Percentiles rank a stretch among this genome's conserved stretches.
Evolutionary conservation across 2,113 vertebrate species (phyloP).

Genomic region (Lonchura striata): DNA sequence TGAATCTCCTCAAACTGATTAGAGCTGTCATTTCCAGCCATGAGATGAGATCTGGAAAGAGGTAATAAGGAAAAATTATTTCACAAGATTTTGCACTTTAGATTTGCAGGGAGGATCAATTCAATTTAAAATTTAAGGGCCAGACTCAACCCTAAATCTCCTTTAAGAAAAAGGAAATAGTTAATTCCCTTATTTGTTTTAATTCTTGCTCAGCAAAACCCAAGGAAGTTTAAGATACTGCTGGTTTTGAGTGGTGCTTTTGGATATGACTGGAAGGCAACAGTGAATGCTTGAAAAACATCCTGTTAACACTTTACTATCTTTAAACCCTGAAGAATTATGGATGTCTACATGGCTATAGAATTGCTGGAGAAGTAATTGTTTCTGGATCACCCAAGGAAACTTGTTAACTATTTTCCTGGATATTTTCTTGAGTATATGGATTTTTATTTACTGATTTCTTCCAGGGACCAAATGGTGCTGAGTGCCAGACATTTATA

Average conservation of each 20-base stretch:
- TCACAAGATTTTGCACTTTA: slow-evolving; percentile 1
- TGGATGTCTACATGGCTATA: not conserved
- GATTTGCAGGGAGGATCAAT: slow-evolving; percentile 9
- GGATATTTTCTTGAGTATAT: not conserved
- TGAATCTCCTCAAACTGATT: not conserved
- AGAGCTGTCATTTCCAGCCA: not conserved
- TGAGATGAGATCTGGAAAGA: not conserved
- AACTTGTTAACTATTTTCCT: not conserved
- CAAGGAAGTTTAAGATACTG: not conserved
- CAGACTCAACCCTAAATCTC: slow-evolving; percentile 15
- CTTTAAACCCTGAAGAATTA: not conserved
- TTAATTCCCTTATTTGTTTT: slow-evolving; percentile 28
- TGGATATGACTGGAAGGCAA: not conserved
- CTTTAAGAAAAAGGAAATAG: slow-evolving; percentile 35
- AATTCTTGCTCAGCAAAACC: slow-evolving; percentile 17
- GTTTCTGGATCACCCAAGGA: not conserved
- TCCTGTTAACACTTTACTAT: not conserved
- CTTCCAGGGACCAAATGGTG: not conserved
- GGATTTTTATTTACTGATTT: not conserved
- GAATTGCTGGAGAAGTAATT: not conserved
- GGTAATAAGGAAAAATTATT: slow-evolving; percentile 15
- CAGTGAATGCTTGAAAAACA: not conserved
- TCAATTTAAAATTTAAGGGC: not conserved
- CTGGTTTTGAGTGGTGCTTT: not conserved
- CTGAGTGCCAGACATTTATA: not conserved